These are phyloP conservation scores for Sylvietta virens DNA, from an alignment of 2,113 vertebrate genomes.

Conservation along the genomic window DNA sequence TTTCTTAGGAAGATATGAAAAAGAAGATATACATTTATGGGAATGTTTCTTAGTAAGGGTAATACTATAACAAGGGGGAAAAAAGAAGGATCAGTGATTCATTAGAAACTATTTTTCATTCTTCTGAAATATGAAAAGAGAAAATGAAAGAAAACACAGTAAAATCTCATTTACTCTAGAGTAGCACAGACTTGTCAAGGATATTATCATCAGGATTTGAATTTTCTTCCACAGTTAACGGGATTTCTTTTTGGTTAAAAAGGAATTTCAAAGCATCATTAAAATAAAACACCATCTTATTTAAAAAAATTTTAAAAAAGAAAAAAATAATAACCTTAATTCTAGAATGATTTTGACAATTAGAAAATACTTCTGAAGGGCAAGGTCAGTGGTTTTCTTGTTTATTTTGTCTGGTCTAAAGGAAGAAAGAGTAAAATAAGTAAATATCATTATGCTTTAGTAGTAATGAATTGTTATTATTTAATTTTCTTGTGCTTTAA, in stretches of 20 bases:
- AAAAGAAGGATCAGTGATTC: not conserved
- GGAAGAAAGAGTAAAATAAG: not conserved
- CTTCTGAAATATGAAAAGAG: not conserved
- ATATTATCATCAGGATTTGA: constrained; percentile 41
- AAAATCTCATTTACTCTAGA: constrained; percentile 33
- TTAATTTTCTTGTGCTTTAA: not conserved
- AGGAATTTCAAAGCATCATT: not conserved
- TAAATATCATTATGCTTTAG: not conserved
- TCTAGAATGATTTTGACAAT: not conserved
- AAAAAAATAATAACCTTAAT: not conserved
- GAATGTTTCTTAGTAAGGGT: not conserved
- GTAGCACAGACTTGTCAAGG: constrained; percentile 8
- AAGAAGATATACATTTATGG: not conserved
- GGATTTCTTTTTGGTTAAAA: constrained; percentile 8
- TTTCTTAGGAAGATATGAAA: not conserved
- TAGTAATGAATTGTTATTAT: not conserved
- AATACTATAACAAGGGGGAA: not conserved
- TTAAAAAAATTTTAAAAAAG: not conserved
- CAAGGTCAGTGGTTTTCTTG: not conserved
- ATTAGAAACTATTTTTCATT: constrained; percentile 25
- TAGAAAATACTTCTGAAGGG: not conserved
- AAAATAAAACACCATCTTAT: not conserved
- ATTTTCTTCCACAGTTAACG: constrained; percentile 32
- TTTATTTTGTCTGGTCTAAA: not conserved
- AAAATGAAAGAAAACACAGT: constrained; percentile 40